Evolutionary conservation across 92 coral and sea anemone genomes (phyloP).

Genomic region (Pocillopora grandis): DNA sequence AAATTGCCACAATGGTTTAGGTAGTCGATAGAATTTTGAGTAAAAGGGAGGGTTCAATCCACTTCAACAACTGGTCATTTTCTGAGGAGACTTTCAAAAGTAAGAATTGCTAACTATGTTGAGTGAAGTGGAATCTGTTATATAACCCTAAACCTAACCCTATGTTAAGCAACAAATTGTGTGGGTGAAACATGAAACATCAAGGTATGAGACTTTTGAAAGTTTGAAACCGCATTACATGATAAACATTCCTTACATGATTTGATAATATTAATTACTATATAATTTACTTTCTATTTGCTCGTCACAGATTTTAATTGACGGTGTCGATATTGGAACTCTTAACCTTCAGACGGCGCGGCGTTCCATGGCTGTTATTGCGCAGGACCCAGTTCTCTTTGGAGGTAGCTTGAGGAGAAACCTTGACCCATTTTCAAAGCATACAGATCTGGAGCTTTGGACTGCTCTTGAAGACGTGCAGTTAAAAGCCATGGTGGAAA

Average conservation of each 20-base stretch:
- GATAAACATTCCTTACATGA: background rate
- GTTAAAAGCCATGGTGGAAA: slow-evolving; percentile 26
- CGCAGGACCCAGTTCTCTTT: slow-evolving; percentile 61
- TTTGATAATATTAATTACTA: background rate
- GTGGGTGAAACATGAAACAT: too few relatives aligned
- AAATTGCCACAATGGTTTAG: too few relatives aligned
- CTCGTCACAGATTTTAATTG: slow-evolving; percentile 24
- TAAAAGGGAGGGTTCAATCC: too few relatives aligned
- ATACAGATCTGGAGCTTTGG: slow-evolving; percentile 35
- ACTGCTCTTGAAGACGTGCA: slow-evolving; percentile 34
- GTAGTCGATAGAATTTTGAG: too few relatives aligned
- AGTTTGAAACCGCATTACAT: background rate
- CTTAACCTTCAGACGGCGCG: slow-evolving; percentile 40
- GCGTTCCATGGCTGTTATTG: slow-evolving; percentile 37
- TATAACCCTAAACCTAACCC: too few relatives aligned
- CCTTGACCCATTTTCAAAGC: slow-evolving; percentile 31
- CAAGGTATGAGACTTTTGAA: too few relatives aligned
- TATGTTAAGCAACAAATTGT: too few relatives aligned
- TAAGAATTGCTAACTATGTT: too few relatives aligned
- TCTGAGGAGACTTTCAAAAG: too few relatives aligned
- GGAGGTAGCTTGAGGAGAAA: slow-evolving; percentile 34
- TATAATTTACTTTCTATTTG: background rate
- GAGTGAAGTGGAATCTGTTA: too few relatives aligned
- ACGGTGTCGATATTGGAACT: slow-evolving; percentile 16
- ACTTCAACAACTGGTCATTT: too few relatives aligned